Evolutionary conservation across 2,797 vertebrate species (phyloP).

Genomic region (Setipinna tenuifilis): DNA sequence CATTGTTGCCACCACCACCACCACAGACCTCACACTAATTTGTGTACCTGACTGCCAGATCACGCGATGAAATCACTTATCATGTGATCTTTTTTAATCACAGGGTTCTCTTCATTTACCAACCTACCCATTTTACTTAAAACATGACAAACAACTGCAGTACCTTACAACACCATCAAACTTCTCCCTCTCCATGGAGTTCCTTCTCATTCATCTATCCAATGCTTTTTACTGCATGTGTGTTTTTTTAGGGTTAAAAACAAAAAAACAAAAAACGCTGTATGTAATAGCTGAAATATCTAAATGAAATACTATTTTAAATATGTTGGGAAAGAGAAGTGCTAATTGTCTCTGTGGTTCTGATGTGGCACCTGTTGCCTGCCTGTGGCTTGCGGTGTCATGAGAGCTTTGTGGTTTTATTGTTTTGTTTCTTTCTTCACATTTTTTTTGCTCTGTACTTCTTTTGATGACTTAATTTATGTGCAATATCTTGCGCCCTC

Average conservation of each 20-base stretch:
- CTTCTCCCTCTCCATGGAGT: background rate
- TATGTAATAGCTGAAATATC: conserved; percentile 80
- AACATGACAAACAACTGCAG: background rate
- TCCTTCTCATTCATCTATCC: background rate
- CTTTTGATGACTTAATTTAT: conserved; percentile 72
- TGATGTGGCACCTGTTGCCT: conserved; percentile 75
- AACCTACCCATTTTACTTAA: background rate
- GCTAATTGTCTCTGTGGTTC: conserved; percentile 74
- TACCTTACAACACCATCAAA: background rate
- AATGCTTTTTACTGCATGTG: conserved; percentile 89
- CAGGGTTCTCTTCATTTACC: conserved; percentile 46
- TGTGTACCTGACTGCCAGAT: conserved; percentile 72
- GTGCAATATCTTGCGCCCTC: conserved; percentile 79
- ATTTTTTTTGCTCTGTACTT: conserved; percentile 61
- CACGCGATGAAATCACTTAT: conserved; percentile 59
- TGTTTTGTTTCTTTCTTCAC: conserved; percentile 51
- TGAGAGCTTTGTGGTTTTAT: conserved; percentile 70
- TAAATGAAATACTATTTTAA: conserved; percentile 66
- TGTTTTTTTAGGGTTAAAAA: conserved; percentile 53
- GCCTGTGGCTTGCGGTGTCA: conserved; percentile 71
- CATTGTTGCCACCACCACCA: background rate
- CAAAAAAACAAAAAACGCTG: conserved; percentile 45
- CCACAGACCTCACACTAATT: conserved; percentile 30
- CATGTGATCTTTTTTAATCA: conserved; percentile 37
- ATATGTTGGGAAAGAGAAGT: conserved; percentile 60